Conservation (phyloP, 2,797 vertebrate genomes). For the Helicolenus hilgendorfi region DNA sequence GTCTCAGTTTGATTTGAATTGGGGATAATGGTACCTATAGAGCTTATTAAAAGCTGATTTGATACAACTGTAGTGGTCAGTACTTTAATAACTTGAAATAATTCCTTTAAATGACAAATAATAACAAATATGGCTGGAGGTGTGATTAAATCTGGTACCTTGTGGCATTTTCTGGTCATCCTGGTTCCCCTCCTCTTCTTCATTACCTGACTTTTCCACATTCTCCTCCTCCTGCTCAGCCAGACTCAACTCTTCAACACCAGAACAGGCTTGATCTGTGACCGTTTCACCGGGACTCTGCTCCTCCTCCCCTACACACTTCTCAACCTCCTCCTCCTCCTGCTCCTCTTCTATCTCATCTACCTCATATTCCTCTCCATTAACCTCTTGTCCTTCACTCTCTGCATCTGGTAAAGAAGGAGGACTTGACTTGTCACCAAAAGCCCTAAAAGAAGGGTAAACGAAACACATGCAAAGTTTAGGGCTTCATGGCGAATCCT, state of each 20-base stretch:
- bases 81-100: not conserved
- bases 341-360: constrained; percentile 46
- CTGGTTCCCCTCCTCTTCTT: constrained; percentile 69
- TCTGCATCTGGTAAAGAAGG: constrained; percentile 89
- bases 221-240: constrained; percentile 68
- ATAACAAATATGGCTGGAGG: not conserved
- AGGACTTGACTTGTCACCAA: constrained; percentile 94
- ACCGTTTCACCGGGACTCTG: not conserved
- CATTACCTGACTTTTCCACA: constrained; percentile 32
- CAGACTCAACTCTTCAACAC: constrained; percentile 77
- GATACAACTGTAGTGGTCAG: not conserved
- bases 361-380: constrained; percentile 63
- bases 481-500: not conserved
- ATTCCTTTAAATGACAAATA: not conserved
- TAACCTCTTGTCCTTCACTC: constrained; percentile 53
- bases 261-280: constrained; percentile 54
- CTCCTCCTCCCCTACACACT: constrained; percentile 12
- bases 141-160: constrained; percentile 84
- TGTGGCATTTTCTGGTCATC: constrained; percentile 90
- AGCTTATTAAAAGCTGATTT: not conserved
- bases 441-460: constrained; percentile 88
- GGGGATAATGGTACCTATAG: not conserved
- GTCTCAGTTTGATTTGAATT: not conserved
- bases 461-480: not conserved
- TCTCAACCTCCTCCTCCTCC: constrained; percentile 46